Conservation (phyloP, 2,888 invertebrate species). For the Ferrisia virgata region DNA sequence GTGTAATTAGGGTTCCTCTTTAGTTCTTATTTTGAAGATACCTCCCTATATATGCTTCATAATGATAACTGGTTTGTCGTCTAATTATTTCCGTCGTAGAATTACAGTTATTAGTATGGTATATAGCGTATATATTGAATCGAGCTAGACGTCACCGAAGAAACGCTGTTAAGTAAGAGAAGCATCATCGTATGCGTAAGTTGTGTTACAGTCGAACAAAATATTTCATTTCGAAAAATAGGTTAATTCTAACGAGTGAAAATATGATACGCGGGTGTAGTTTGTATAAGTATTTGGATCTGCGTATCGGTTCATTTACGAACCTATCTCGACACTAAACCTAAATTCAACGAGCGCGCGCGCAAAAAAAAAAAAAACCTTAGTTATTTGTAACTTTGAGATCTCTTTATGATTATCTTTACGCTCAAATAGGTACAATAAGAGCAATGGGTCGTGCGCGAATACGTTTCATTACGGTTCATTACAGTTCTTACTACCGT, state of each 20-base stretch:
- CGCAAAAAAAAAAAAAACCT: no score
- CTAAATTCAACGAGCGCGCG: background rate
- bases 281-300: background rate
- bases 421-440: background rate
- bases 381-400: background rate
- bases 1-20: slow-evolving; percentile 39
- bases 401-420: background rate
- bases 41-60: slow-evolving; percentile 10
- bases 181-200: background rate
- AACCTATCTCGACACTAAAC: background rate
- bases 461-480: background rate
- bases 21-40: slow-evolving; percentile 27
- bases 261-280: background rate
- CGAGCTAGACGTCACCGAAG: slow-evolving; percentile 12
- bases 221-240: background rate
- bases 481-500: background rate
- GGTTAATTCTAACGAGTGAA: background rate
- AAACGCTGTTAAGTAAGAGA: background rate
- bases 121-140: background rate
- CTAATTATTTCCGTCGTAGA: slow-evolving; percentile 45
- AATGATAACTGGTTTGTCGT: slow-evolving; percentile 43
- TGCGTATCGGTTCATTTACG: background rate
- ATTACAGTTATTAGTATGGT: slow-evolving; percentile 39
- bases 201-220: background rate
- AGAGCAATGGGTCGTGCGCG: background rate